These are phyloP conservation scores for Zele albiditarsus DNA, from an alignment of 2,888 invertebrate genomes.

Conservation along the genomic window DNA sequence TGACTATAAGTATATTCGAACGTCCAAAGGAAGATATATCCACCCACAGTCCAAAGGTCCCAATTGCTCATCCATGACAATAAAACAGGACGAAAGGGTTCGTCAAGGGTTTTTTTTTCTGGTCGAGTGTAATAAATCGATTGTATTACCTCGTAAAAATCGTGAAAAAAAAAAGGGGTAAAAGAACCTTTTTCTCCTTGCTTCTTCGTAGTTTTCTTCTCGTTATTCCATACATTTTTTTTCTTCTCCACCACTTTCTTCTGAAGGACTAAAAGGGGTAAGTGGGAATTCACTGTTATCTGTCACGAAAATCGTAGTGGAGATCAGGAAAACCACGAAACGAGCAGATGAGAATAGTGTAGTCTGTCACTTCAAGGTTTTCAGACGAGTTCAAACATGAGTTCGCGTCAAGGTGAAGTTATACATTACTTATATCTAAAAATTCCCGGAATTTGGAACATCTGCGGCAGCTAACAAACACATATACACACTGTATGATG, in stretches of 20 bases:
- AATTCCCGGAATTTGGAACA: slow-evolving; percentile 29
- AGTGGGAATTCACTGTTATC: slow-evolving; percentile 59
- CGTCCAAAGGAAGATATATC: slow-evolving; percentile 34
- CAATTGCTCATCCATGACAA: slow-evolving; percentile 58
- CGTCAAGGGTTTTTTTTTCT: slow-evolving; percentile 42
- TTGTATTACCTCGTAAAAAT: slow-evolving; percentile 42
- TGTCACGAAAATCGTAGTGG: slow-evolving; percentile 58
- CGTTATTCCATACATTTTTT: slow-evolving; percentile 31
- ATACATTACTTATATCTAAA: slow-evolving; percentile 40
- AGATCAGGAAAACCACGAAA: slow-evolving; percentile 61
- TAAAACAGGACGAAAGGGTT: slow-evolving; percentile 58
- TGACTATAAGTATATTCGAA: slow-evolving; percentile 51
- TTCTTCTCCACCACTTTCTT: slow-evolving; percentile 23
- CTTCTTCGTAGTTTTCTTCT: neutral
- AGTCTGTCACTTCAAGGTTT: slow-evolving; percentile 66
- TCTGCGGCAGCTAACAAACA: slow-evolving; percentile 27
- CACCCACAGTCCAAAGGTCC: slow-evolving; percentile 46
- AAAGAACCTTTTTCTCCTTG: slow-evolving; percentile 23
- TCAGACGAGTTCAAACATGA: slow-evolving; percentile 56
- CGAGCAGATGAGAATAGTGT: slow-evolving; percentile 60
- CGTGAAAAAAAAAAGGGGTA: slow-evolving; percentile 20
- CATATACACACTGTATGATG: neutral
- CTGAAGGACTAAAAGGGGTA: slow-evolving; percentile 59
- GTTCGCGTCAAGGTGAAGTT: slow-evolving; percentile 47
- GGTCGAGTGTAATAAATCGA: slow-evolving; percentile 54